A percentile compares a stretch with the other conserved stretches of the same genome.
Conservation (phyloP, 2,797 vertebrate species). For the Cossypha niveicapilla region DNA sequence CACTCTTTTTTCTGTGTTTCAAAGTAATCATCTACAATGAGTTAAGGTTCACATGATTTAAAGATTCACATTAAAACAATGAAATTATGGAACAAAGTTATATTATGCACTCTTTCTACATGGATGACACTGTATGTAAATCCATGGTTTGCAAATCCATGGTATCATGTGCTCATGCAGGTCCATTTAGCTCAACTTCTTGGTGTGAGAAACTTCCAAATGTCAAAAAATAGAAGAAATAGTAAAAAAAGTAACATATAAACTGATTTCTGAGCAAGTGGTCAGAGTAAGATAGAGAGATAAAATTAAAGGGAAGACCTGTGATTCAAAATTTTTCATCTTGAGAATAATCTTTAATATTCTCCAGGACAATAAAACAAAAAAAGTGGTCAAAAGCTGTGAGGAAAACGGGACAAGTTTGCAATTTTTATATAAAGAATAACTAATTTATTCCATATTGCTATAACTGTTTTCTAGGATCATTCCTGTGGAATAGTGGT, state of each 20-base stretch:
- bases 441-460: neutral
- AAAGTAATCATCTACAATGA: neutral
- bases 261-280: neutral
- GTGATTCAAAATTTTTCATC: neutral
- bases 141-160: neutral
- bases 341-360: neutral
- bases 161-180: neutral
- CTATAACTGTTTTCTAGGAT: neutral
- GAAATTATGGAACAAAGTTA: neutral
- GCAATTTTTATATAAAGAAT: neutral
- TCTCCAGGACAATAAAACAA: neutral
- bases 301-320: neutral
- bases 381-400: neutral
- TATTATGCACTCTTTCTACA: neutral
- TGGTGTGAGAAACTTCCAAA: neutral
- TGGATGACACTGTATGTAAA: neutral
- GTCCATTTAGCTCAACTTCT: neutral
- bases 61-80: neutral
- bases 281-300: neutral
- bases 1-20: neutral
- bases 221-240: neutral
- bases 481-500: neutral
- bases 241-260: neutral
- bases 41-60: neutral
- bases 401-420: neutral